Conservation (phyloP, 2,797 vertebrate genomes). For the Pseudochirops corinnae region DNA sequence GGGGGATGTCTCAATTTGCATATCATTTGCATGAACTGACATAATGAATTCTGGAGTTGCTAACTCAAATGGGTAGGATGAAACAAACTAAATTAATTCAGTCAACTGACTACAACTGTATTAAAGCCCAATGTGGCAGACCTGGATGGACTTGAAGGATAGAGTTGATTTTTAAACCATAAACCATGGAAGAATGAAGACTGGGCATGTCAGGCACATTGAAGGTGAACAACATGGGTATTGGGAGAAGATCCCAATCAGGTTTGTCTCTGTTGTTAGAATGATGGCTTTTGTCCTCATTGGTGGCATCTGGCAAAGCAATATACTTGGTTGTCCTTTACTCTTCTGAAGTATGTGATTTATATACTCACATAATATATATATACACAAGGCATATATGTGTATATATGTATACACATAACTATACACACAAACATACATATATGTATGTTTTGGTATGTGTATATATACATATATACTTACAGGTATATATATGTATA, state of each 20-base stretch:
- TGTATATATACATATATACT: too few species aligned
- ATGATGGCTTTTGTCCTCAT: slow-evolving; percentile 13
- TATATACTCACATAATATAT: too few species aligned
- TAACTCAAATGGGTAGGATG: slow-evolving; percentile 62
- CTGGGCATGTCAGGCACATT: not conserved
- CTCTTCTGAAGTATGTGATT: not conserved
- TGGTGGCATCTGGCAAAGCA: slow-evolving; percentile 45
- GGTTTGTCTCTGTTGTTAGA: slow-evolving; percentile 16
- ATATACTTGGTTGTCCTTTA: not conserved
- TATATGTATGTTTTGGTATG: too few species aligned
- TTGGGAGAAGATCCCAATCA: not conserved
- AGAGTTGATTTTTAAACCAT: slow-evolving; percentile 41
- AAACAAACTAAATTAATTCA: slow-evolving; percentile 57
- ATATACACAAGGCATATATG: too few species aligned
- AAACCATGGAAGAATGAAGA: slow-evolving; percentile 36
- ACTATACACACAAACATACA: too few species aligned
- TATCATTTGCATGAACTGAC: slow-evolving; percentile 72
- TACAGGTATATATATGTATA: too few species aligned
- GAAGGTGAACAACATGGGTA: not conserved
- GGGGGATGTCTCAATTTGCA: slow-evolving; percentile 56
- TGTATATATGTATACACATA: too few species aligned
- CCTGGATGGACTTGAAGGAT: slow-evolving; percentile 55
- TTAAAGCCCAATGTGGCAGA: not conserved
- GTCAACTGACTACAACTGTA: not conserved
- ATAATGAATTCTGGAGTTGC: slow-evolving; percentile 65